Base-by-base conservation (phyloP, 2,888 invertebrate genomes). In the Hartigia nigra region DNA sequence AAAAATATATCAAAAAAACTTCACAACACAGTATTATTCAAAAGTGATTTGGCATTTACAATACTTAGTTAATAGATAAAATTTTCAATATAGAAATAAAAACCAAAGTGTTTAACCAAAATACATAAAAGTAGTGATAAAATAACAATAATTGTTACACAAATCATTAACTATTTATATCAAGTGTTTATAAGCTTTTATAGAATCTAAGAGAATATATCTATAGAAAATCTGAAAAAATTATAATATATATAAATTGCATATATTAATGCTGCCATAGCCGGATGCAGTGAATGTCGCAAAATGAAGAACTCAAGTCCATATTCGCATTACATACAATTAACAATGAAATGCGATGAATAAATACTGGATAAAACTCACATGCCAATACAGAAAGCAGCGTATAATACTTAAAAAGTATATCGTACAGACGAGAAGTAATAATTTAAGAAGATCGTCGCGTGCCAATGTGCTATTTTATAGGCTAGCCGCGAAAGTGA, bases 401-500 rank as follows among this genome's bases (percentile, higher is more conserved):
- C 9, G 23, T 55, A 55, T 9, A 55, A 55, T 9, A 55, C 23
- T 55, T 55, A 23, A 23, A 23, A 55, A 23, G 23, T 55, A 55
- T 55, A 55, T 55, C 9, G 55, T 55, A 55, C 9, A 23, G 55
- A 55, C 9, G 23, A 55, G 2, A 55, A 55, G 23, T 55, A 23
- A 55, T 55, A 35, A 70, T 31, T 32, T 3, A 74, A 34, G 31
- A 74, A 39, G 39, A 31, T 4, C 32, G 74, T 74, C 31, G 34
- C 31, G 31, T 32, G 72, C 32, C 31, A 4, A 76, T 32, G 12
- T n/a, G 69, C 14, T 77, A n/a, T 39, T 75, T 75, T 72, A 23
- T 78, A 14, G 35, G 78, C 39, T 75, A 72, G 75, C 76, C 69
- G 23, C 23, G 74, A 76, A 76, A 81, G 76, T 69, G 79, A 76